Base-by-base conservation (phyloP, 2,113 vertebrate species). In the Urocitellus parryii region DNA sequence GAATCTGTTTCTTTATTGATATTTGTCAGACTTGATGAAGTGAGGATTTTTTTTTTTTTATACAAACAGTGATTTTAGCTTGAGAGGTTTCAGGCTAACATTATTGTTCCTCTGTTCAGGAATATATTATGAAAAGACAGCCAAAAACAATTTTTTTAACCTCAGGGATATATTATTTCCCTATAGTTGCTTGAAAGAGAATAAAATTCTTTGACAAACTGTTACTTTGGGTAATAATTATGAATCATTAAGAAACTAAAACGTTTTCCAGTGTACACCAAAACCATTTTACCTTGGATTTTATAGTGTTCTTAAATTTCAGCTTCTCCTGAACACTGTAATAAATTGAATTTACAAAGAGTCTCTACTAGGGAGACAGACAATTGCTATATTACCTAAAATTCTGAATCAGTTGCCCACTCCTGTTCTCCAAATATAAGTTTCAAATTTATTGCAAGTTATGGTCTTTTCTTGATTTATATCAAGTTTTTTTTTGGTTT, bases 211-310 rank as follows among this genome's bases (percentile, higher is more conserved):
- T 87, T 86, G 20, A 94, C 63, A 92, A 97, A 97, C 96, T 97
- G 74, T 90, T 98, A 97, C 98, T 97, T 97, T 91, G 96, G 76
- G 81, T 94, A 94, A 90, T 97, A 92, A 90, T 94, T 97, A 94
- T 95, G 88, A 97, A 97, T 95, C 94, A 95, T 91, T 93, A 94
- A 95, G 92, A 94, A 93, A 94, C 1, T 51, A 94, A 93, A 96
- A 61, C 34, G 56, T 58, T 87, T 95, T 92, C n/a, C 4, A 83
- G 42, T 82, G 70, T 61, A 83, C 29, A 80, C 58, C 63, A 92
- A 92, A 94, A 80, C 37, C 34, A 92, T 92, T 93, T 94, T 90
- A 72, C 37, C 29, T 79, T 95, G 77, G 29, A 80, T 72, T 97
- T 96, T 88, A 80, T 89, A 42, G 22, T 90, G 34, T 84, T 92